These are phyloP conservation scores for Catocala nupta DNA, from an alignment of 2,888 invertebrate species.

Conservation along the genomic window DNA sequence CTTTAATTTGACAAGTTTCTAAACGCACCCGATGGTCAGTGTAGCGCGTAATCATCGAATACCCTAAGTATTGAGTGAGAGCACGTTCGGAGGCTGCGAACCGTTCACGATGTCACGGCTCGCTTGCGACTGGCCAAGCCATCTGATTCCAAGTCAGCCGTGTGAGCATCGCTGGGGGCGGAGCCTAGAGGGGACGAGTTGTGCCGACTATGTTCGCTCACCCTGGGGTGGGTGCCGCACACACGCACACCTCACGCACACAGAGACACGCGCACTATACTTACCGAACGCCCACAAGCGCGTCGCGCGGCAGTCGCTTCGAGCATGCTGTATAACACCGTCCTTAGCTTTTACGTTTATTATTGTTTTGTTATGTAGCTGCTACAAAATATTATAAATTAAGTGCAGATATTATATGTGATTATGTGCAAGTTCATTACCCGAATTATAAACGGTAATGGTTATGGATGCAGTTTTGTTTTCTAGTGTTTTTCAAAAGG, in stretches of 20 bases:
- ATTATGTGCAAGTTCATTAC: constrained; percentile 14
- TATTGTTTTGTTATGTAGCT: constrained; percentile 24
- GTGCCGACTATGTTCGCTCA: constrained; percentile 56
- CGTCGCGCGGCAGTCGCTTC: constrained; percentile 49
- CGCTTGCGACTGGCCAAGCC: constrained; percentile 86
- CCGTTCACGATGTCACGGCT: constrained; percentile 86
- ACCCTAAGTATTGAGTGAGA: constrained; percentile 75
- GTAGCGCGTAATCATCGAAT: constrained; percentile 85
- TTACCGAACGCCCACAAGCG: constrained; percentile 46
- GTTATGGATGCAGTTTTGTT: constrained; percentile 47
- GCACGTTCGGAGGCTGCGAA: constrained; percentile 78
- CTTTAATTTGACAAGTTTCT: constrained; percentile 83
- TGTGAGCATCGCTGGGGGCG: constrained; percentile 84
- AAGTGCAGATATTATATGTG: constrained; percentile 15
- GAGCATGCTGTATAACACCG: constrained; percentile 51
- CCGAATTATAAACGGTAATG: constrained; percentile 2
- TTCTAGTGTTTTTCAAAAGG: constrained; percentile 26
- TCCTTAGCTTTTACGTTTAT: constrained; percentile 45
- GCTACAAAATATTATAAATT: constrained; percentile 10
- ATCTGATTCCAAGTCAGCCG: constrained; percentile 87
- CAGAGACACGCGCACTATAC: constrained; percentile 52
- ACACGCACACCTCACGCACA: constrained; percentile 56
- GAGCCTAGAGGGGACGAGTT: constrained; percentile 69
- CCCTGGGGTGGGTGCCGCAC: constrained; percentile 78
- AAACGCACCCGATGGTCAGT: constrained; percentile 75